Evolutionary conservation across 1,140 invertebrate genomes (phyloP).

Genomic region (Drosophila quadrilineata): DNA sequence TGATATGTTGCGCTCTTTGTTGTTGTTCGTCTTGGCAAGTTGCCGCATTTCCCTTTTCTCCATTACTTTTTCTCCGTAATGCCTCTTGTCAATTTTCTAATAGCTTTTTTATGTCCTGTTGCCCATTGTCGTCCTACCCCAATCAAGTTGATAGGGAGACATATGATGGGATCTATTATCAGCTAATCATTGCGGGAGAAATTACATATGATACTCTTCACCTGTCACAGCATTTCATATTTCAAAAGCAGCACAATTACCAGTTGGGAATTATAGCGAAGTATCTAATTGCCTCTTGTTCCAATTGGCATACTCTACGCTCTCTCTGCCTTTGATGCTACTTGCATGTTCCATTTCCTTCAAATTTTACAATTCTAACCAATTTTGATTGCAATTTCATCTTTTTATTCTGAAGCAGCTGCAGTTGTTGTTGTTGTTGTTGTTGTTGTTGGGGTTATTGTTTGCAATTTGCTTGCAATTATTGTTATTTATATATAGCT

Average conservation of each 20-base stretch:
- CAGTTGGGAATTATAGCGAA: background rate
- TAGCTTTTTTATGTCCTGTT: constrained; percentile 63
- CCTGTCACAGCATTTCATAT: background rate
- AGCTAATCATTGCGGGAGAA: constrained; percentile 18
- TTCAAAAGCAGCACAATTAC: constrained; percentile 5
- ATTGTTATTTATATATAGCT: constrained; percentile 49
- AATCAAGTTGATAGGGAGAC: constrained; percentile 12
- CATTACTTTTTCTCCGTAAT: constrained; percentile 7
- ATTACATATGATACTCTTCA: constrained; percentile 5
- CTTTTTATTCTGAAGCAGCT: background rate
- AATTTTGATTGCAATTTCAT: constrained; percentile 12
- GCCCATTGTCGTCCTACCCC: constrained; percentile 52
- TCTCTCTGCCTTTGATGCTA: background rate
- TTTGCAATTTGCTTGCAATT: constrained; percentile 66
- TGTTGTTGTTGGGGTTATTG: constrained; percentile 5
- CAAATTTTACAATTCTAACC: background rate
- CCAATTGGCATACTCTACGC: background rate
- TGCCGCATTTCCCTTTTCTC: constrained; percentile 51
- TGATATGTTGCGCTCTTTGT: too few relatives aligned
- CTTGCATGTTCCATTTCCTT: background rate
- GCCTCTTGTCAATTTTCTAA: constrained; percentile 37
- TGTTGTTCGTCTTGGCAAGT: constrained; percentile 52
- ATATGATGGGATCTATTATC: constrained; percentile 7
- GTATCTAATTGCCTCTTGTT: constrained; percentile 6
- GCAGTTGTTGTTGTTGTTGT: constrained; percentile 6